Conservation (phyloP, 2,797 vertebrate genomes). For the Phataginus tetradactyla region DNA sequence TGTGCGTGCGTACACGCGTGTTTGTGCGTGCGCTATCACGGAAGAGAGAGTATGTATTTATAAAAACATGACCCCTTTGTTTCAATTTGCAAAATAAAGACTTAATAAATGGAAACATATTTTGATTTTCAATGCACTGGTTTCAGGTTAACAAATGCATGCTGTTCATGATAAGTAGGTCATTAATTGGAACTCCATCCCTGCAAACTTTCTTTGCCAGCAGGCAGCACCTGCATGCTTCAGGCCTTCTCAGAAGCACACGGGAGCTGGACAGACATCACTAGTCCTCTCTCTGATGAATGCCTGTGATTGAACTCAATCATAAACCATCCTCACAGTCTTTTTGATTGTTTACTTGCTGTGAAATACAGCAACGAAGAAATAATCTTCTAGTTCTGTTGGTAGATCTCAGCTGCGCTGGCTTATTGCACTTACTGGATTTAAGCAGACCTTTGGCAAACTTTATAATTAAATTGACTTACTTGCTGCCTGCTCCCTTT, state of each 20-base stretch:
- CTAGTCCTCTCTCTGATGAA: background rate
- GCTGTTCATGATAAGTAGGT: background rate
- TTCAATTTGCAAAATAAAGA: conserved; percentile 65
- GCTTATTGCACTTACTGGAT: conserved; percentile 21
- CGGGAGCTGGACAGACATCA: background rate
- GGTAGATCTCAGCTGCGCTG: background rate
- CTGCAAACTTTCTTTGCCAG: background rate
- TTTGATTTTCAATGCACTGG: conserved; percentile 54
- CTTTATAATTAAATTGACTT: conserved; percentile 50
- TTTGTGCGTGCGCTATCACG: background rate
- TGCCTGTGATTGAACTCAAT: background rate
- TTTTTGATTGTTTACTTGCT: background rate
- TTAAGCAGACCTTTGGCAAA: conserved; percentile 54
- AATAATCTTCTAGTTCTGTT: conserved; percentile 34
- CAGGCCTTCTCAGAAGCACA: background rate
- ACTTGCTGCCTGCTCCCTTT: conserved; percentile 28
- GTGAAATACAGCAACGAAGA: conserved; percentile 31
- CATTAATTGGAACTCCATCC: background rate
- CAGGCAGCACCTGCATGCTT: background rate
- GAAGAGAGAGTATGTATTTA: background rate
- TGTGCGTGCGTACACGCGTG: background rate
- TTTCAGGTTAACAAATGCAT: conserved; percentile 58
- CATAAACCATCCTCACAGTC: background rate
- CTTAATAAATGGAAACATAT: background rate
- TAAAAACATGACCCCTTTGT: conserved; percentile 58